These are phyloP conservation scores for Cherax destructor DNA, from an alignment of 1,140 invertebrate genomes.

Conservation along the genomic window DNA sequence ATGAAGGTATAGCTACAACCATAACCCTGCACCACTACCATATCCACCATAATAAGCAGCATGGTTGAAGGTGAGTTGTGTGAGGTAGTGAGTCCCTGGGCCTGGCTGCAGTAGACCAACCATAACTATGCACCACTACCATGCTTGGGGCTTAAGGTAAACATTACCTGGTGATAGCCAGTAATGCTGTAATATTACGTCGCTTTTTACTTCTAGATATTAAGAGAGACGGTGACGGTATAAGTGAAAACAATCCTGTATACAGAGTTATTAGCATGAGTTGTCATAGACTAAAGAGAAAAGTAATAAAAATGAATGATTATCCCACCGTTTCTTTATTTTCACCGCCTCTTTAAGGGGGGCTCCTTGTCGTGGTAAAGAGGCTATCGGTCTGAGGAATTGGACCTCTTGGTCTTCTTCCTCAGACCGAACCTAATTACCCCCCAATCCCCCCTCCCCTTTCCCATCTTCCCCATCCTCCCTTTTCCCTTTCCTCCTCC, in stretches of 20 bases:
- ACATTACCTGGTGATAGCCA: conserved; percentile 12
- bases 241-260: conserved; percentile 3
- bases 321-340: background rate
- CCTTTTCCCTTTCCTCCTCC: too few relatives aligned
- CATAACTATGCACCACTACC: conserved; percentile 1
- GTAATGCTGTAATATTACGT: background rate
- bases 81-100: too few relatives aligned
- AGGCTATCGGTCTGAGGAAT: too few relatives aligned
- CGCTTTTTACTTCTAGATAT: conserved; percentile 14
- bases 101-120: background rate
- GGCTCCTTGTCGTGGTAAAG: too few relatives aligned
- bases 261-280: conserved; percentile 16
- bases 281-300: conserved; percentile 12
- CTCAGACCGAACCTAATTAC: too few relatives aligned
- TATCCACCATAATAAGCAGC: too few relatives aligned
- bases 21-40: too few relatives aligned
- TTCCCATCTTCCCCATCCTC: too few relatives aligned
- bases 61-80: too few relatives aligned
- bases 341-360: background rate
- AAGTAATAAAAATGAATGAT: conserved; percentile 10
- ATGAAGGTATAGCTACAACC: background rate
- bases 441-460: too few relatives aligned
- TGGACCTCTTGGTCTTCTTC: too few relatives aligned
- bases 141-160: conserved; percentile 4
- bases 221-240: conserved; percentile 20